Conservation (phyloP, 1,140 invertebrate species). For the Magallana gigas region DNA sequence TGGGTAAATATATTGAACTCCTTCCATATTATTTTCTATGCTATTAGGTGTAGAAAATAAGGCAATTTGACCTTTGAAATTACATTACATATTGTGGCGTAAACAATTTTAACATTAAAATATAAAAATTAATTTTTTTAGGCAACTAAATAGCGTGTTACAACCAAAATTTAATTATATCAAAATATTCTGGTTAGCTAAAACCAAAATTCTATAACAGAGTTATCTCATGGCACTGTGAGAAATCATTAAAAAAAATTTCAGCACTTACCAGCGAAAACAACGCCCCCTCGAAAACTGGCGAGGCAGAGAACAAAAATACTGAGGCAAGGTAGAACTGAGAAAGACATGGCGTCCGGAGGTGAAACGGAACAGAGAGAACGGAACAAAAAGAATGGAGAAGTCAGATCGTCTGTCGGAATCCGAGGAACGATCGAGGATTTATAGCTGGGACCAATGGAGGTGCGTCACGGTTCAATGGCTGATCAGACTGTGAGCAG, state of each 20-base stretch:
- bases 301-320: background rate
- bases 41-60: too few relatives aligned
- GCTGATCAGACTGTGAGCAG: slow-evolving; percentile 9
- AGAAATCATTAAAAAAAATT: background rate
- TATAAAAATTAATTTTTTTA: too few relatives aligned
- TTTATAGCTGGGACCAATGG: slow-evolving; percentile 4
- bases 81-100: too few relatives aligned
- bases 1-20: too few relatives aligned
- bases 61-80: too few relatives aligned
- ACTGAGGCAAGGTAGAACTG: background rate
- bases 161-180: too few relatives aligned
- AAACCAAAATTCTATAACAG: too few relatives aligned
- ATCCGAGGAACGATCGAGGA: background rate
- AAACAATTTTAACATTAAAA: too few relatives aligned
- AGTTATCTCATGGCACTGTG: too few relatives aligned
- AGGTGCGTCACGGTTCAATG: background rate
- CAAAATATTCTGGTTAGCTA: too few relatives aligned
- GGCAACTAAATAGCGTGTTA: too few relatives aligned
- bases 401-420: background rate
- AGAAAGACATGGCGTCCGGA: background rate
- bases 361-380: background rate
- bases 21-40: too few relatives aligned
- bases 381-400: background rate
- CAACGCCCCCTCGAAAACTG: background rate
- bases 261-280: background rate